phyloP scores from a whole-genome alignment of 2,113 vertebrate species.

The Myotis brandtii region DNA sequence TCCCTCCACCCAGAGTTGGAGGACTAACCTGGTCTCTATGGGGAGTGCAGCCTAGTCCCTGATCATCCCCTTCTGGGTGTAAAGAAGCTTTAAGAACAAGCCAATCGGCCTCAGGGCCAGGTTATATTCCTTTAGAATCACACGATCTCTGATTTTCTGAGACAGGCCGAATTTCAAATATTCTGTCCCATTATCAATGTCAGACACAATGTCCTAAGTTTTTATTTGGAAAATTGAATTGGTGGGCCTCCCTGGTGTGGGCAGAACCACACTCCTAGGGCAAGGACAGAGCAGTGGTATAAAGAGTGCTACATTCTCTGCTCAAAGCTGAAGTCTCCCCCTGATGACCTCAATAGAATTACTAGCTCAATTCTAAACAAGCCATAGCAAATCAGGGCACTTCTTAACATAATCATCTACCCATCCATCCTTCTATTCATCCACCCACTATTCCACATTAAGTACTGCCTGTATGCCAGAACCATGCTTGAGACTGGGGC shows the following conservation, averaged over 20 bases:
- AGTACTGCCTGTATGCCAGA: not conserved
- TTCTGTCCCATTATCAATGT: not conserved
- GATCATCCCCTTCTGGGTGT: not conserved
- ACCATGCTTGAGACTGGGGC: not conserved
- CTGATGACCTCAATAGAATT: not conserved
- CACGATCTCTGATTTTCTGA: not conserved
- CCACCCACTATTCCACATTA: not conserved
- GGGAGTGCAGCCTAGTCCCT: not conserved
- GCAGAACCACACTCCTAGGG: not conserved
- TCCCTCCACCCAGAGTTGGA: not conserved
- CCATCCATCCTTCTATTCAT: not conserved
- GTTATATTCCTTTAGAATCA: conserved; percentile 1
- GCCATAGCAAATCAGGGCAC: not conserved
- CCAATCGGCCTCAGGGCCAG: not conserved
- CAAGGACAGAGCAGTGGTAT: not conserved
- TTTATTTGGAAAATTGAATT: not conserved
- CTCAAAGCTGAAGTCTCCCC: not conserved
- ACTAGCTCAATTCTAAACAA: not conserved
- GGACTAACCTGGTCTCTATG: not conserved
- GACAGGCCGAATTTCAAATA: not conserved
- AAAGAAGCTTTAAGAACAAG: not conserved
- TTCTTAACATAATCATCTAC: not conserved
- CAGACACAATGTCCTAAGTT: not conserved
- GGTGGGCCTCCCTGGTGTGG: not conserved
- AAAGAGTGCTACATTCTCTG: not conserved